Evolutionary conservation across 2,888 invertebrate genomes (phyloP).

Genomic region (Lasioglossum vierecki): DNA sequence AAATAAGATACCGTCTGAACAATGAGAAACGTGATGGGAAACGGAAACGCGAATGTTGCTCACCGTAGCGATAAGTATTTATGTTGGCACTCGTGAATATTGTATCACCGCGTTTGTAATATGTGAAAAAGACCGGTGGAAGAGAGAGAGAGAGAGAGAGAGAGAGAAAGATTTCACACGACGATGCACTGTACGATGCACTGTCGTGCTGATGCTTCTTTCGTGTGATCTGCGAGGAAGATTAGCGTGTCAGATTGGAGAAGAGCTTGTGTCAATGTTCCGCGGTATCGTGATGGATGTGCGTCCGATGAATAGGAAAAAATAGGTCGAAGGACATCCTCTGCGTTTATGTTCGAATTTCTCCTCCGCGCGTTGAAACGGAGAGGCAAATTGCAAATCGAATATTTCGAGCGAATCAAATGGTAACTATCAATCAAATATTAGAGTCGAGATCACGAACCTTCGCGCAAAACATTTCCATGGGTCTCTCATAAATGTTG

Average conservation of each 20-base stretch:
- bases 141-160: not conserved
- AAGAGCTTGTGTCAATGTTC: not conserved
- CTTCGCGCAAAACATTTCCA: not conserved
- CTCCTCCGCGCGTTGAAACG: not conserved
- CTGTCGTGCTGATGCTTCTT: slow-evolving; percentile 4
- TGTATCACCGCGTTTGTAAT: not conserved
- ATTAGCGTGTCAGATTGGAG: slow-evolving; percentile 6
- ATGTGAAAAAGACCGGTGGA: not conserved
- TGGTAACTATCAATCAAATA: not conserved
- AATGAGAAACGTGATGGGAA: not conserved
- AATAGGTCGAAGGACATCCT: not conserved
- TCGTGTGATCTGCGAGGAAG: slow-evolving; percentile 3
- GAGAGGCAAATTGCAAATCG: not conserved
- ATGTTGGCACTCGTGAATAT: slow-evolving; percentile 12
- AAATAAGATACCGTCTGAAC: not conserved
- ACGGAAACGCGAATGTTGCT: slow-evolving; percentile 1
- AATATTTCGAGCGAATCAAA: not conserved
- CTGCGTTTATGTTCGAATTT: not conserved
- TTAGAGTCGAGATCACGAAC: not conserved
- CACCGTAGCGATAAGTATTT: slow-evolving; percentile 15
- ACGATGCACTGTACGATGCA: not conserved
- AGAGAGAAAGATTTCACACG: not conserved
- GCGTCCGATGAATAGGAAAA: not conserved
- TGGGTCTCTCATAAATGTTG: not conserved
- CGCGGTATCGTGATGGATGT: slow-evolving; percentile 17